Base-by-base conservation (phyloP, 2,888 invertebrate species). In the Coenonympha glycerion region DNA sequence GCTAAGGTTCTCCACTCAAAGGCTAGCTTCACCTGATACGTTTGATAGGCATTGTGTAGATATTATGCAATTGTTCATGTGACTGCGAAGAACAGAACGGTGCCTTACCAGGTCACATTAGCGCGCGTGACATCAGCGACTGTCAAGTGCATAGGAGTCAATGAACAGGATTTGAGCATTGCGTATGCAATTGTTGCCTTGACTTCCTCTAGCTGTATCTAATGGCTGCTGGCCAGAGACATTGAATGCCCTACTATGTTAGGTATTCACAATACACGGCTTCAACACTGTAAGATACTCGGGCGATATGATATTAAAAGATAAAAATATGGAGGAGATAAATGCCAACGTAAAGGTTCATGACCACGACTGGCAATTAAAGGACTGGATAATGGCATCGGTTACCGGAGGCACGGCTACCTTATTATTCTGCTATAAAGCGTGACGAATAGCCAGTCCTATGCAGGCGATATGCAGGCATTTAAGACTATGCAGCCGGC, bases 101-200 rank as follows among this genome's bases (percentile, higher is more conserved):
- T 76, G 77, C 76, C 73, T 77, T 78, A 80, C 78, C 83, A 79
- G 86, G 82, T 85, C 85, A 79, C 77, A 76, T 69, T 76, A 73
- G 74, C 76, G 77, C 78, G 72, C 77, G 80, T 84, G 82, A 80
- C 84, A 84, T 81, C 81, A 80, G 73, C 69, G 64, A 69, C 73
- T 78, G 81, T 82, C 85, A 84, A 86, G 80, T 82, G 78, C 79
- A 81, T 70, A 68, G 70, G 66, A 82, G 84, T 82, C 79, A 79
- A 79, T 73, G 80, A 80, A 80, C 85, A 85, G 84, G 82, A 83
- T 80, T 75, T 66, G 64, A 56, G 61, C 65, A 80, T 85, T 83
- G 72, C 60, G 78, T 79, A 86, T 84, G 77, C 84, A 77, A 66
- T 73, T 68, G 74, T 78, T 71, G 77, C 79, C 80, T 80, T 84